phyloP scores from a whole-genome alignment of 2,888 invertebrate genomes.

The Drosophila hamatofila region DNA sequence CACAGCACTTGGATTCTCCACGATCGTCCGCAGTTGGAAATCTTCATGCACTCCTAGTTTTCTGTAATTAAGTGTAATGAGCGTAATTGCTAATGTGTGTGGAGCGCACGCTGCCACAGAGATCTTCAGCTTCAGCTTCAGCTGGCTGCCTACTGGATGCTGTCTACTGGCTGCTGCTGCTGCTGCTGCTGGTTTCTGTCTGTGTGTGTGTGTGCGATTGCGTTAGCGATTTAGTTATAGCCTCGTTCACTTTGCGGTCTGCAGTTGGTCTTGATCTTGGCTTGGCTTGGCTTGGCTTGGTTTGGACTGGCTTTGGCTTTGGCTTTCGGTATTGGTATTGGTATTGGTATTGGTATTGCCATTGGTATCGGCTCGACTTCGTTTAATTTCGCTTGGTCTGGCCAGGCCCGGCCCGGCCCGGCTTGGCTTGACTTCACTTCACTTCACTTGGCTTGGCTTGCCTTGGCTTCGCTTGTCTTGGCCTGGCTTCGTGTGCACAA shows the following conservation, averaged over 20 bases:
- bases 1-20: conserved; percentile 38
- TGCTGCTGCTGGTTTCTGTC: background rate
- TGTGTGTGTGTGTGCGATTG: conserved; percentile 33
- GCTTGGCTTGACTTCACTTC: conserved; percentile 12
- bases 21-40: conserved; percentile 70
- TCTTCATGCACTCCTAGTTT: conserved; percentile 82
- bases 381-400: conserved; percentile 34
- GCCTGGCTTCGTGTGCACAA: conserved; percentile 38
- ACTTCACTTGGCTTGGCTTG: conserved; percentile 23
- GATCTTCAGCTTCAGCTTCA: conserved; percentile 35
- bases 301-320: conserved; percentile 32
- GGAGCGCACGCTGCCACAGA: conserved; percentile 56
- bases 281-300: conserved; percentile 17
- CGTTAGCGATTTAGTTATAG: conserved; percentile 58
- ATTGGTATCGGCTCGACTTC: conserved; percentile 55
- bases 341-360: conserved; percentile 26
- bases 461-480: conserved; percentile 10
- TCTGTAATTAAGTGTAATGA: conserved; percentile 84
- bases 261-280: conserved; percentile 53
- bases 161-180: background rate
- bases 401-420: background rate
- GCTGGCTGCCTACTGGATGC: conserved; percentile 20
- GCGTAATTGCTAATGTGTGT: conserved; percentile 83
- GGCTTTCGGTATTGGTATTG: conserved; percentile 21
- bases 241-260: conserved; percentile 40